phyloP scores from a whole-genome alignment of 2,888 invertebrate genomes.

The Brachycybe producta region DNA sequence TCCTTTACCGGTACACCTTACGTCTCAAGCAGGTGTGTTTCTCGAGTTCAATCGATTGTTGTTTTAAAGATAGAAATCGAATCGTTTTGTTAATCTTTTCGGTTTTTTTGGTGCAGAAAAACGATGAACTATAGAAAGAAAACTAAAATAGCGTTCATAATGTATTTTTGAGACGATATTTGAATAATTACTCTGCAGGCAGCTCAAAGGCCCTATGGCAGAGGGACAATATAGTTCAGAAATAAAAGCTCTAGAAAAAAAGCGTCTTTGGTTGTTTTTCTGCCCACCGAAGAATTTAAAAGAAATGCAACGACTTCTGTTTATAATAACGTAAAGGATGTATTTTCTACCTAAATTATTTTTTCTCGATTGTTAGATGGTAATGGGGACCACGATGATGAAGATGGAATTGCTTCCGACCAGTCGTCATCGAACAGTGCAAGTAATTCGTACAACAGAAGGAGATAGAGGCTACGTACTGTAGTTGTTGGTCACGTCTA shows the following conservation, averaged over 20 bases:
- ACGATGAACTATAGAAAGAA: too few relatives aligned
- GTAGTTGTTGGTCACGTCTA: background rate
- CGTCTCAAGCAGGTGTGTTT: constrained; percentile 23
- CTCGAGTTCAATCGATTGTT: too few relatives aligned
- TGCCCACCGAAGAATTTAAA: too few relatives aligned
- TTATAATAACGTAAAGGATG: background rate
- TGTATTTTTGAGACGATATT: too few relatives aligned
- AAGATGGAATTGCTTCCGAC: constrained; percentile 20
- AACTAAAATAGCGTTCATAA: too few relatives aligned
- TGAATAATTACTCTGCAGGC: too few relatives aligned
- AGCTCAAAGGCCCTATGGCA: too few relatives aligned
- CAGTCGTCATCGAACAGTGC: constrained; percentile 21
- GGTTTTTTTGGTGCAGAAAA: too few relatives aligned
- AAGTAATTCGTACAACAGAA: constrained; percentile 20
- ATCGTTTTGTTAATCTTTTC: background rate
- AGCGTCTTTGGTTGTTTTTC: too few relatives aligned
- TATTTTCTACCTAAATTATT: background rate
- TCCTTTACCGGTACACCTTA: constrained; percentile 21
- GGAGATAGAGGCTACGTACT: constrained; percentile 13
- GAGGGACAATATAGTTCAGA: too few relatives aligned
- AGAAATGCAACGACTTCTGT: background rate
- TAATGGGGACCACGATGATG: constrained; percentile 18
- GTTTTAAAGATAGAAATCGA: too few relatives aligned
- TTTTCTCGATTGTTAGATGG: constrained; percentile 19
- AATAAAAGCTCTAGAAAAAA: too few relatives aligned